Evolutionary conservation across 1,140 invertebrate genomes (phyloP).

Genomic region (Lycorma delicatula): DNA sequence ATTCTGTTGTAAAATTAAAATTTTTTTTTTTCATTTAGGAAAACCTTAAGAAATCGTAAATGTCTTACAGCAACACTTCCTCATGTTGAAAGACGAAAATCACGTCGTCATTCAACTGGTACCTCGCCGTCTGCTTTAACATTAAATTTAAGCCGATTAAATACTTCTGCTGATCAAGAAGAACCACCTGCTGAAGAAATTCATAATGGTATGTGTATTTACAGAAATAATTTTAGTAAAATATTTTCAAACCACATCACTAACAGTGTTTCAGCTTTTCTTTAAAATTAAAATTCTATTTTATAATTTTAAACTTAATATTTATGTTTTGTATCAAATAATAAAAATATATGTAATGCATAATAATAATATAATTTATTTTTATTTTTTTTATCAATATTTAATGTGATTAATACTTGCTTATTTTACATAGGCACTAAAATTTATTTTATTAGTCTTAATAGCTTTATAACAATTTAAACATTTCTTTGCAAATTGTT

Average conservation of each 20-base stretch:
- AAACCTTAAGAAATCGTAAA: conserved; percentile 62
- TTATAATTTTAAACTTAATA: too few relatives aligned
- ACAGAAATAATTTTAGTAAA: not conserved
- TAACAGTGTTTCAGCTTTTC: too few relatives aligned
- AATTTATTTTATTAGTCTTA: too few relatives aligned
- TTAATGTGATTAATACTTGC: too few relatives aligned
- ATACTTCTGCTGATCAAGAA: not conserved
- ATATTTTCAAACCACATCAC: too few relatives aligned
- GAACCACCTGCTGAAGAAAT: conserved; percentile 16
- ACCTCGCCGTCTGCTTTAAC: conserved; percentile 43
- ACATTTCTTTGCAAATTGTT: not conserved
- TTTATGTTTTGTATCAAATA: too few relatives aligned
- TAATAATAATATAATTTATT: too few relatives aligned
- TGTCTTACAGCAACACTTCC: conserved; percentile 43
- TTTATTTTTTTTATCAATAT: too few relatives aligned
- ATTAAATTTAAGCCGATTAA: conserved; percentile 14
- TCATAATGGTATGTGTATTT: conserved; percentile 13
- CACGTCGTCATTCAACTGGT: conserved; percentile 61
- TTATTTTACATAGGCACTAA: too few relatives aligned
- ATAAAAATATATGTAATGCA: too few relatives aligned
- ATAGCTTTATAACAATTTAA: not conserved
- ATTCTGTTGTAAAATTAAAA: conserved; percentile 6
- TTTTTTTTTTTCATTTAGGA: conserved; percentile 41
- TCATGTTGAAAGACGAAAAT: conserved; percentile 61
- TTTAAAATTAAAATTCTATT: not conserved